Percentiles rank a stretch among this genome's conserved stretches.
phyloP scores from a whole-genome alignment of 2,113 vertebrate species.

The Engraulis encrasicolus region DNA sequence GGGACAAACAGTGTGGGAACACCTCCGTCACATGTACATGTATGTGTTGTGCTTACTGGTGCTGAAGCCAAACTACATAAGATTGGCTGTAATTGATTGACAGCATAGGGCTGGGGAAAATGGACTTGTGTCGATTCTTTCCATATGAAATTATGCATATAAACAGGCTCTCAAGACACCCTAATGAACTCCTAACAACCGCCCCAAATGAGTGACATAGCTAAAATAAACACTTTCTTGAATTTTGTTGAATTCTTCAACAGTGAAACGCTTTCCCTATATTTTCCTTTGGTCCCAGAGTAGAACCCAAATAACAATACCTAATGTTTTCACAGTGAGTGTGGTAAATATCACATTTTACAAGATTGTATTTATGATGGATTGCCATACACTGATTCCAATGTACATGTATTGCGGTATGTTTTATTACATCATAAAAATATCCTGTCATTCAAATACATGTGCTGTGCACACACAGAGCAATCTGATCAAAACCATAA shows the following conservation, averaged over 20 bases:
- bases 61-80: neutral
- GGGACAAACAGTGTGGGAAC: no score
- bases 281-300: neutral
- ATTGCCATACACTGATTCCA: neutral
- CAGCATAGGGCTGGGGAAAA: neutral
- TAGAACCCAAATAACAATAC: neutral
- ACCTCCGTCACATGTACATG: no score
- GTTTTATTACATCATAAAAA: neutral
- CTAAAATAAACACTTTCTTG: neutral
- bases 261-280: neutral
- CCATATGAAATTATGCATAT: neutral
- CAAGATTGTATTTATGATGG: neutral
- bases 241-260: neutral
- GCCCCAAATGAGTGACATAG: neutral
- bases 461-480: no score
- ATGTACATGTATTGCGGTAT: no score
- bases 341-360: neutral
- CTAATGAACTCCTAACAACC: neutral
- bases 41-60: neutral
- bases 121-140: neutral
- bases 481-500: no score
- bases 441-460: neutral
- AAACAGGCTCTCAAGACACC: neutral
- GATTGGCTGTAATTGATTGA: neutral
- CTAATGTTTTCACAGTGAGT: neutral